Base-by-base conservation (phyloP, 1,140 invertebrate species). In the Aphelenchoides besseyi region DNA sequence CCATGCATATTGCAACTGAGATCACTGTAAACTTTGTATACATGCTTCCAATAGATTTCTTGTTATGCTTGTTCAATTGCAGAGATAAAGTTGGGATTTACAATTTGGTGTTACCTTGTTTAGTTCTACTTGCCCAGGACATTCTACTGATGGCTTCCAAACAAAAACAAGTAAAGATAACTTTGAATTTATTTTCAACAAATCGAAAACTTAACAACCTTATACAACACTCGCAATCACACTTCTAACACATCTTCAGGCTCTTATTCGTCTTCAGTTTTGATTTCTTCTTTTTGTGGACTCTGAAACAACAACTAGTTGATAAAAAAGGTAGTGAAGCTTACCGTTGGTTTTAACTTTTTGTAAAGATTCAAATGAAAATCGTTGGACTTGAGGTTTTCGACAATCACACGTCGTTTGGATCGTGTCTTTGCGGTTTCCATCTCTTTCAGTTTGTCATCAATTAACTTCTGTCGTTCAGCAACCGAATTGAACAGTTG, bases 401-500 rank as follows among this genome's bases (percentile, higher is more conserved):
- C 70, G 8, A 73, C n/a, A n/a, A 73, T 63, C 48, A 28, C 28
- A 29, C 66, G 37, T 8, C 71, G 37, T 32, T 74, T 53, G 5
- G 70, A 55, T 18, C 54, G 41, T 30, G 32, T 35, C 33, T 73
- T 70, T 23, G 69, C 53, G n/a, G 33, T 53, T 8, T 66, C 35
- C 71, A 73, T 61, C 37, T 73, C 23, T 53, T 72, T 32, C 18
- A 74, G 18, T 36, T 74, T 74, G 32, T 68, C 33, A 16, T 74
- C 73, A 36, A 78, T 32, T 28, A 75, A 55, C 36, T 36, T 52
- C 62, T 75, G 74, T 2, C 74, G 57, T 62, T 75, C 74, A 12
- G 74, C 70, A 18, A 75, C 74, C 23, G 68, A 68, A 55, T 75
- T 75, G 41, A 75, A 75, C n/a, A 75, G 41, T 59, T 78, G 74